A percentile compares a stretch with the other conserved stretches of the same genome.
Evolutionary conservation across 2,113 vertebrate genomes (phyloP).

Genomic region (Peromyscus maniculatus): DNA sequence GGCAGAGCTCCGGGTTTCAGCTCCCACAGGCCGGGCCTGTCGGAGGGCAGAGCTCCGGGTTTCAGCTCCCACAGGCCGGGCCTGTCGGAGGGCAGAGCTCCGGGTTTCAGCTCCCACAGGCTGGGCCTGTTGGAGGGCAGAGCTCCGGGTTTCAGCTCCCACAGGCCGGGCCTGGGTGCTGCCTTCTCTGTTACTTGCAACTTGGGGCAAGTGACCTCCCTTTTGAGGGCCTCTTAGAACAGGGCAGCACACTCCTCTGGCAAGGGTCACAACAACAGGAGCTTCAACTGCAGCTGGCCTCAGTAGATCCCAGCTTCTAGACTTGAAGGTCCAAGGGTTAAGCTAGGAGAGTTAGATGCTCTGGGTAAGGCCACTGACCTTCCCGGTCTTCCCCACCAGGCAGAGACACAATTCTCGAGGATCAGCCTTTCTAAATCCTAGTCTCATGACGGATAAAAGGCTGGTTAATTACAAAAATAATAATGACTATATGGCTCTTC

Average conservation of each 20-base stretch:
- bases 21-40: background rate
- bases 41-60: too few species aligned
- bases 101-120: too few species aligned
- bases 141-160: background rate
- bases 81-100: too few species aligned
- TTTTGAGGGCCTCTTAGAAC: background rate
- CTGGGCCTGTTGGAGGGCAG: too few species aligned
- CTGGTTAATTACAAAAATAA: conserved; percentile 64
- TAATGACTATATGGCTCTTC: conserved; percentile 57
- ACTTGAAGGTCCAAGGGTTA: background rate
- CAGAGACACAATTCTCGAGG: background rate
- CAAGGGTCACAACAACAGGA: background rate
- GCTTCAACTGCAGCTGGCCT: background rate
- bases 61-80: too few species aligned
- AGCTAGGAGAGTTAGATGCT: too few species aligned
- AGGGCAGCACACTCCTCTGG: fast-evolving
- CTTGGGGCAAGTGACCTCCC: background rate
- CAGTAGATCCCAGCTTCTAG: background rate
- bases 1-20: background rate
- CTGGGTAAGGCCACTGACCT: background rate
- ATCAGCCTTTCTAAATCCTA: conserved; percentile 12
- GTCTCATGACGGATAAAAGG: conserved; percentile 45
- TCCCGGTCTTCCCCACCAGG: background rate
- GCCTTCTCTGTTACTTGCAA: background rate
- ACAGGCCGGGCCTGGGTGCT: background rate